Base-by-base conservation (phyloP, 64 coral and sea anemone genomes). In the Anthopleura sola region DNA sequence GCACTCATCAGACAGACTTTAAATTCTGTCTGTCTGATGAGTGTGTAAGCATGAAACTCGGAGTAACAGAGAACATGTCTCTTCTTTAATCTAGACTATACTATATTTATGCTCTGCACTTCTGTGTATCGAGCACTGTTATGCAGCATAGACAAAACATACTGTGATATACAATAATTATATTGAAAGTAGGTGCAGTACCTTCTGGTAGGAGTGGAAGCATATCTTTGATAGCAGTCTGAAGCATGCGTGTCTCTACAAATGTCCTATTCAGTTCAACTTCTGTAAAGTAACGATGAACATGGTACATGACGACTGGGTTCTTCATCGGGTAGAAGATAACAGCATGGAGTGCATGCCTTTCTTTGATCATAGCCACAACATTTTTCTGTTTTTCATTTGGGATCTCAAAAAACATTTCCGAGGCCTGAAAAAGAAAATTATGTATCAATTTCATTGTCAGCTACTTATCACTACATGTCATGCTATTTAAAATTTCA, bases 121-220 rank as follows among this genome's bases (percentile, higher is more conserved):
- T n/a, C n/a, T n/a, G n/a, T n/a, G n/a, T n/a, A n/a, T n/a, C n/a
- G n/a, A n/a, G n/a, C n/a, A n/a, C n/a, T n/a, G n/a, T n/a, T n/a
- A n/a, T n/a, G n/a, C n/a, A n/a, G n/a, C n/a, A n/a, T n/a, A n/a
- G n/a, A n/a, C n/a, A n/a, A n/a, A n/a, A n/a, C n/a, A n/a, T n/a
- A n/a, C n/a, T n/a, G n/a, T n/a, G 40, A 3, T 44, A 44, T 44
- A 44, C 40, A 44, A 44, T n/a, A n/a, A n/a, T n/a, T n/a, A n/a
- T n/a, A 44, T 44, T 44, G 40, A 44, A 44, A 44, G 4, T 44
- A 44, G 14, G 28, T 32, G 13, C 26, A 32, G n/a, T 71, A 98
- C 97, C 97, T 89, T 99, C 97, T 90, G 97, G 97, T 85, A 99
- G 79, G 77, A 85, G 82, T 36, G 97, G 93, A 38, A 99, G 62